Conservation (phyloP, 2,797 vertebrate genomes). For the Gymnoscopelus braueri region DNA sequence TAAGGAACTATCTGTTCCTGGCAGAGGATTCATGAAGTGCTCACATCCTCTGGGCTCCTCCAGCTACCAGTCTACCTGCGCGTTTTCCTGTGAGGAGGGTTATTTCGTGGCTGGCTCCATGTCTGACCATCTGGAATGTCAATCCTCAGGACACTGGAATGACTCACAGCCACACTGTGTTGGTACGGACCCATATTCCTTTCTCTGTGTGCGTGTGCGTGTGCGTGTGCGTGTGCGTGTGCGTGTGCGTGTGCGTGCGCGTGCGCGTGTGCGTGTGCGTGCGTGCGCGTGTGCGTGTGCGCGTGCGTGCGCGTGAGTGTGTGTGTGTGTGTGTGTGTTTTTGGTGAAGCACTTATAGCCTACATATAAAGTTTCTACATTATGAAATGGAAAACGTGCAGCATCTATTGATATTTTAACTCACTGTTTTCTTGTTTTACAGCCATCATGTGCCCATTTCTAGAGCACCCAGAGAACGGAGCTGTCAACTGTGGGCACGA, state of each 20-base stretch:
- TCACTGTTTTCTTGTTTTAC: slow-evolving; percentile 16
- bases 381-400: too few relatives aligned
- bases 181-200: slow-evolving; percentile 50
- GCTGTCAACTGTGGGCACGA: slow-evolving; percentile 68
- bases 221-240: too few relatives aligned
- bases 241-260: too few relatives aligned
- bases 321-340: too few relatives aligned
- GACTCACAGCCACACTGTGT: slow-evolving; percentile 61
- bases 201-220: too few relatives aligned
- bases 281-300: too few relatives aligned
- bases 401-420: neutral
- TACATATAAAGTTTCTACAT: too few relatives aligned
- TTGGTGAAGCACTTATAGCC: too few relatives aligned
- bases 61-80: slow-evolving; percentile 72
- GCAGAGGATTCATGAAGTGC: slow-evolving; percentile 55
- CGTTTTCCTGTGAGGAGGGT: slow-evolving; percentile 74
- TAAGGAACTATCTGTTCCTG: slow-evolving; percentile 42
- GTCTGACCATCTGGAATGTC: slow-evolving; percentile 64
- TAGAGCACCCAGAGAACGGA: slow-evolving; percentile 54
- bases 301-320: too few relatives aligned
- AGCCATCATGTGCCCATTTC: slow-evolving; percentile 69
- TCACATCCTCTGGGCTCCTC: slow-evolving; percentile 54
- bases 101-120: slow-evolving; percentile 57
- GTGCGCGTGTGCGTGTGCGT: too few relatives aligned
- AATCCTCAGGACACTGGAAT: slow-evolving; percentile 71